Percentiles rank a stretch among this genome's conserved stretches.
These are phyloP conservation scores for Parascotia fuliginaria DNA, from an alignment of 2,888 invertebrate genomes.

Conservation along the genomic window DNA sequence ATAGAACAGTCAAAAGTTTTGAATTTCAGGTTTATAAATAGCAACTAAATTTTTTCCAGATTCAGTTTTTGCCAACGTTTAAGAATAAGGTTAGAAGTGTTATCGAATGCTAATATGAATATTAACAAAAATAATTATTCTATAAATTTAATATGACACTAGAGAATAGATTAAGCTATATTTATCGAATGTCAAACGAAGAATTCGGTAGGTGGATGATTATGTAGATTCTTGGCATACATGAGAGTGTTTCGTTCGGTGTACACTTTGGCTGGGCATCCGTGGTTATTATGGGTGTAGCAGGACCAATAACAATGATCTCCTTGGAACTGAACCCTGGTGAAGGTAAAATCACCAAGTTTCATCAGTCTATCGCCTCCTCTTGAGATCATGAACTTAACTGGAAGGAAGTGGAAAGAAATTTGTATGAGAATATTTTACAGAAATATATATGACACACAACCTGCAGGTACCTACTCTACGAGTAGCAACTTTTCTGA, in stretches of 20 bases:
- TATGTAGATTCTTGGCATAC: conserved; percentile 71
- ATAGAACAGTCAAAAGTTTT: too few relatives aligned
- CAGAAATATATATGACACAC: too few relatives aligned
- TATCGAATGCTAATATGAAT: too few relatives aligned
- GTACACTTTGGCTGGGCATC: conserved; percentile 72
- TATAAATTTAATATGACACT: too few relatives aligned
- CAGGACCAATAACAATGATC: conserved; percentile 71
- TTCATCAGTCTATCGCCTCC: conserved; percentile 75
- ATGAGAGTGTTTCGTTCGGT: conserved; percentile 66
- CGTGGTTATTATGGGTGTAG: conserved; percentile 69
- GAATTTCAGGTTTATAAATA: too few relatives aligned
- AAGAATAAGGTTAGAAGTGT: too few relatives aligned
- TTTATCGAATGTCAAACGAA: conserved; percentile 59
- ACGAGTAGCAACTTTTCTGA: too few relatives aligned
- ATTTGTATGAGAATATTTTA: conserved; percentile 32
- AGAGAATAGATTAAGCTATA: background rate
- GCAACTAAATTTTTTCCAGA: too few relatives aligned
- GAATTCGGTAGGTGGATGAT: conserved; percentile 79
- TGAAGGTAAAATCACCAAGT: conserved; percentile 78
- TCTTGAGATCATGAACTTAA: conserved; percentile 75
- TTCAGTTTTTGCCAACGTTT: too few relatives aligned
- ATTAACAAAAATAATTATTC: too few relatives aligned
- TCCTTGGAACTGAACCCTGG: conserved; percentile 53
- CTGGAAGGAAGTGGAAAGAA: conserved; percentile 62
- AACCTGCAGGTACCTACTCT: too few relatives aligned